Base-by-base conservation (phyloP, 2,888 invertebrate species). In the Pilophorus perplexus region DNA sequence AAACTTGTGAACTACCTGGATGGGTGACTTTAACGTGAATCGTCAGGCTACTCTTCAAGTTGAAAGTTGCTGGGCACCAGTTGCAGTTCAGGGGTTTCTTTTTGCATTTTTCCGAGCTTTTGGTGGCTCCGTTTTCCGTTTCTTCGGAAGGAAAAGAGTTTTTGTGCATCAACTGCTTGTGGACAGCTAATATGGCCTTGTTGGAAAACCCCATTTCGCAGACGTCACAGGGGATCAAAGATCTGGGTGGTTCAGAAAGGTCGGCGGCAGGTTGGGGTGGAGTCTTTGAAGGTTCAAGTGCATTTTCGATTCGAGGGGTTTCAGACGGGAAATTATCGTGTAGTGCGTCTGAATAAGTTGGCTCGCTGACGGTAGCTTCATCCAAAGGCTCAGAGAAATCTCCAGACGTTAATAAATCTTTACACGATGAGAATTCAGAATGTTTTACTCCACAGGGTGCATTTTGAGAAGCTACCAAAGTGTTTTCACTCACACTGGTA, bases 11-110 rank as follows among this genome's bases (percentile, higher is more conserved):
- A 38, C 14, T 64, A 38, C 85, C 85, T 72, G 82, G 84, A 77
- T 91, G 91, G 0, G 89, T 88, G 14, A 90, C 89, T 73, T 89
- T 81, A 73, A 89, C 80, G 76, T 91, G 91, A 3, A 91, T 86
- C 82, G 90, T 87, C 5, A 91, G 77, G 64, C 89, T 89, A 4
- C 90, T 90, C 71, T 86, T 81, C 86, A 89, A 89, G 77, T 87
- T 89, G 74, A 90, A 91, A 67, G 84, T 82, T 77, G 90, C 89
- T 0, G 87, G 82, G 74, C 91, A 91, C 66, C 90, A 78, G 74
- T 89, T 87, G 74, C 91, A 91, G 67, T 85, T 82, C 74, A 85
- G 85, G 75, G 76, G 2, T 75, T 76, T 54, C 69, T 73, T 3
- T 76, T 78, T 74, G 1, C 33, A 18, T 14, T 46, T 23, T 14